A percentile compares a stretch with the other conserved stretches of the same genome.
These are phyloP conservation scores for Clarias pachynema DNA, from an alignment of 2,797 vertebrate genomes.

Conservation along the genomic window DNA sequence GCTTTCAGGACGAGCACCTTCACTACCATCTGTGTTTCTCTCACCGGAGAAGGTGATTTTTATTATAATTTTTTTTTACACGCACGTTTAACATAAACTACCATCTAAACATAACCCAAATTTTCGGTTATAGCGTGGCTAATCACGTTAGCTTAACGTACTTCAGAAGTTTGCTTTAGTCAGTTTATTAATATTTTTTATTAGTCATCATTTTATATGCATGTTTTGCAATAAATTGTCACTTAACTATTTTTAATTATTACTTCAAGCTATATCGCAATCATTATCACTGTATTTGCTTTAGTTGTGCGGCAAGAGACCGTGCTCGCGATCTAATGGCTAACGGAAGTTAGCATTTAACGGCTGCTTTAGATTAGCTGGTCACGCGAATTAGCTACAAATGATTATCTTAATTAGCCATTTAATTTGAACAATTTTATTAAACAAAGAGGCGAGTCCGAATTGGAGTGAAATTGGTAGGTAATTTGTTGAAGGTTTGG, in stretches of 20 bases:
- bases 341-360: neutral
- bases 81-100: no score
- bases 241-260: neutral
- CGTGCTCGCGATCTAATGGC: neutral
- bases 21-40: conserved; percentile 5
- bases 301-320: neutral
- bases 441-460: neutral
- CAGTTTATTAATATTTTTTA: no score
- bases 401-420: no score
- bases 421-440: neutral
- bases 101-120: neutral
- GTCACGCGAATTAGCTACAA: neutral
- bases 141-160: no score
- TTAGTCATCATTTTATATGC: neutral
- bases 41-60: conserved; percentile 9
- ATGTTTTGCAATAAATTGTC: neutral
- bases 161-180: neutral
- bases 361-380: neutral
- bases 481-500: neutral
- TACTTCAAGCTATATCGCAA: no score
- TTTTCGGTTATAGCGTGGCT: neutral
- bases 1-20: neutral
- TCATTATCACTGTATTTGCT: neutral
- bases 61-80: neutral
- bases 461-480: neutral